A percentile compares a stretch with the other conserved stretches of the same genome.
These are phyloP conservation scores for Bradypodion pumilum DNA, from an alignment of 2,797 vertebrate genomes.

Conservation along the genomic window DNA sequence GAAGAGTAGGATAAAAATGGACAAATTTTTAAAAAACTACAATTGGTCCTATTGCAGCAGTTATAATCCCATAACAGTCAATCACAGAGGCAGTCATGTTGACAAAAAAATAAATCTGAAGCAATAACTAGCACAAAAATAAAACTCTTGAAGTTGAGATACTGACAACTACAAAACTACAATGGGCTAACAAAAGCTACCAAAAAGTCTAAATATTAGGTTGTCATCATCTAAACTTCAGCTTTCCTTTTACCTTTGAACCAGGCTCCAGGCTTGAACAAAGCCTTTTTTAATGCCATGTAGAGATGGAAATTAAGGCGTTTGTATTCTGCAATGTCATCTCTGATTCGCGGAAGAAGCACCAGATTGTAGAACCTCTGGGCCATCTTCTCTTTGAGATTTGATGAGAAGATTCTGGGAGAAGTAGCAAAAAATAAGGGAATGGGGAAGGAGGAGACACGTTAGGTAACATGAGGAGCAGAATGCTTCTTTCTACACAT, in stretches of 20 bases:
- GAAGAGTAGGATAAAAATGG: too few relatives aligned
- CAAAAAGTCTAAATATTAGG: not conserved
- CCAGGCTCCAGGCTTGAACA: conserved; percentile 98
- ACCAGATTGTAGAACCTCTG: conserved; percentile 97
- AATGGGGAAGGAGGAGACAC: not conserved
- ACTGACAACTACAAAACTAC: too few relatives aligned
- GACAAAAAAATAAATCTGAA: not conserved
- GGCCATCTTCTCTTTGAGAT: conserved; percentile 95
- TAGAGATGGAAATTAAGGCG: conserved; percentile 96
- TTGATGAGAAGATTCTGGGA: conserved; percentile 93
- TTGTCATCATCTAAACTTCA: not conserved
- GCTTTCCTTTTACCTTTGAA: conserved; percentile 89
- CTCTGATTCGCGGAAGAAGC: conserved; percentile 88
- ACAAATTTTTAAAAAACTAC: too few relatives aligned
- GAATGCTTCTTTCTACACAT: too few relatives aligned
- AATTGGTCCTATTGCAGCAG: too few relatives aligned
- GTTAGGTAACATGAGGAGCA: not conserved
- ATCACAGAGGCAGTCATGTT: too few relatives aligned
- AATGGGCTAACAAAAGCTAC: not conserved
- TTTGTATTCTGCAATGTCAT: conserved; percentile 95
- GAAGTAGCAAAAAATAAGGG: not conserved
- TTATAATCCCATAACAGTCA: too few relatives aligned
- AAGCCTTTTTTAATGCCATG: conserved; percentile 93
- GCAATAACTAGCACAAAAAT: not conserved
- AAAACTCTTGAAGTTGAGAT: not conserved